phyloP scores from a whole-genome alignment of 2,113 vertebrate species.

The Odocoileus virginianus region DNA sequence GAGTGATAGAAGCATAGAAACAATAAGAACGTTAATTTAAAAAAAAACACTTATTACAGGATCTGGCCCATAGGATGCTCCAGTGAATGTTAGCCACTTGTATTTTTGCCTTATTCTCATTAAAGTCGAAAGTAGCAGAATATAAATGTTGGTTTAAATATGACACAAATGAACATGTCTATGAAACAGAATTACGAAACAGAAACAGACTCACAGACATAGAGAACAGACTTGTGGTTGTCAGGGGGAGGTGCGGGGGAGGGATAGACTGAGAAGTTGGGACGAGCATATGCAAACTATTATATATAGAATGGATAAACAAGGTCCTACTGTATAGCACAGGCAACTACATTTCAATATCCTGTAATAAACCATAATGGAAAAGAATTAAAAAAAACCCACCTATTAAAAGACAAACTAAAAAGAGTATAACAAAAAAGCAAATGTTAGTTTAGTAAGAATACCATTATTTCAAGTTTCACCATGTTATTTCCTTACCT shows the following conservation, averaged over 20 bases:
- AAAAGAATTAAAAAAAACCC: not conserved
- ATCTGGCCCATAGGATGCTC: not conserved
- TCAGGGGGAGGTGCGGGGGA: not conserved
- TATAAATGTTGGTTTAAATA: conserved; percentile 16
- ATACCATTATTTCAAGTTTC: not conserved
- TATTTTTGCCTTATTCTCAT: not conserved
- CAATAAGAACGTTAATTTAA: not conserved
- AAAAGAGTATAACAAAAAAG: not conserved
- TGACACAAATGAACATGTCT: not conserved
- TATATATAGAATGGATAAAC: not conserved
- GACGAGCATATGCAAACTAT: not conserved
- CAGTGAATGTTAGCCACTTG: not conserved
- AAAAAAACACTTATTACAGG: not conserved
- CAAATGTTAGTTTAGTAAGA: not conserved
- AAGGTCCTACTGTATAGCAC: not conserved
- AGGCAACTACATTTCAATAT: not conserved
- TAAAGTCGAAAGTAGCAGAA: not conserved
- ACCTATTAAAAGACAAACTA: not conserved
- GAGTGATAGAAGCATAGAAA: not conserved
- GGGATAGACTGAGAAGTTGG: not conserved
- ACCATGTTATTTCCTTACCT: conserved; percentile 19
- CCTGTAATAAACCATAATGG: not conserved
- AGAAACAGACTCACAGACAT: not conserved
- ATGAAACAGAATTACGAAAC: not conserved
- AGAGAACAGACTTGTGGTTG: not conserved